Evolutionary conservation across 1,140 invertebrate species (phyloP).

Genomic region (Zaprionus ghesquierei): DNA sequence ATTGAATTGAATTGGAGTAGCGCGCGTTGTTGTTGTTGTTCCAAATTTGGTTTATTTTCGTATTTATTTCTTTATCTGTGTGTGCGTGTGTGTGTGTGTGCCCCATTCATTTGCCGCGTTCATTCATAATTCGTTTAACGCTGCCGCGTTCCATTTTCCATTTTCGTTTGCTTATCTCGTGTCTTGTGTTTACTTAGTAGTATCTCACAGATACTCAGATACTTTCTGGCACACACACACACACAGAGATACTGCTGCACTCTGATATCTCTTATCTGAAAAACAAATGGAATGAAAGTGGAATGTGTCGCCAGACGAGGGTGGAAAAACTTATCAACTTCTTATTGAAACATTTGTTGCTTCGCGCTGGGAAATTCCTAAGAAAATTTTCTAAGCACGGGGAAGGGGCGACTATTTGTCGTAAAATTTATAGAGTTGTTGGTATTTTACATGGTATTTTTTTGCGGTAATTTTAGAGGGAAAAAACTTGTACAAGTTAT

Average conservation of each 20-base stretch:
- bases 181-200: slow-evolving; percentile 9
- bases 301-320: neutral
- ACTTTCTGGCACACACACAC: neutral
- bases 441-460: neutral
- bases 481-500: neutral
- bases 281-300: neutral
- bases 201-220: slow-evolving; percentile 56
- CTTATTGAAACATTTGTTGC: slow-evolving; percentile 41
- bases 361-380: neutral
- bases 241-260: neutral
- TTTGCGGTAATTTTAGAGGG: neutral
- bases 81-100: slow-evolving; percentile 2
- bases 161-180: slow-evolving; percentile 49
- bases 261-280: slow-evolving; percentile 56
- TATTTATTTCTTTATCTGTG: slow-evolving; percentile 58
- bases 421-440: neutral
- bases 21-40: slow-evolving; percentile 9
- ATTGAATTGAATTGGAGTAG: slow-evolving; percentile 32
- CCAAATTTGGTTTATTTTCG: slow-evolving; percentile 16
- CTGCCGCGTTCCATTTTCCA: no score
- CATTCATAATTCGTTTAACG: slow-evolving; percentile 56
- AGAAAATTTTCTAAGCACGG: neutral
- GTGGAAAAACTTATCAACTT: slow-evolving; percentile 23
- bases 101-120: slow-evolving; percentile 64
- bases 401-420: neutral